Evolutionary conservation across 2,113 vertebrate genomes (phyloP), one percentile per base, ranked within the genome.

Genomic region (Triplophysa dalaica): DNA sequence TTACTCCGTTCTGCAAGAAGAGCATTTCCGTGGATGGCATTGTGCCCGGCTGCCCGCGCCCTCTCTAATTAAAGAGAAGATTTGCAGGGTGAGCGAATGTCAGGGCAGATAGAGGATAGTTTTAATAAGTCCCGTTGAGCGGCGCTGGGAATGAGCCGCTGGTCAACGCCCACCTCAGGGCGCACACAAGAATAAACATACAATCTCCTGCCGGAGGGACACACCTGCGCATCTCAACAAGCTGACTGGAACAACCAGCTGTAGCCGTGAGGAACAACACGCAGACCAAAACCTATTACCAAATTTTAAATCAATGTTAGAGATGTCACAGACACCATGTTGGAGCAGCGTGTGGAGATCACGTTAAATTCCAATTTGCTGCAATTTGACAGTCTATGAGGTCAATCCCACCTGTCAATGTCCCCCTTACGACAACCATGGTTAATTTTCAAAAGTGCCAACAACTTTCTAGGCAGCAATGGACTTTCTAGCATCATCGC

Each of bases 21-120:
- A 38, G 61, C 43, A 69, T 80, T 79, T 78, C 83, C 70, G 85
- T 29, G 80, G 77, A 87, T 81, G 82, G 85, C 80, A 56, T 82
- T 81, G 86, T 87, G 66, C 38, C 87, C 87, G 87, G 86, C 73
- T 81, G 82, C 79, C 70, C 67, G 79, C 88, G 89, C 88, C 87
- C 87, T 87, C 87, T 89, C 90, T 89, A 93, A 92, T 93, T 92
- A 92, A 90, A 89, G 86, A 83, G 81, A 83, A 88, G 90, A 92
- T 92, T 90, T 92, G 91, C 88, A 91, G 86, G 87, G 88, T 85
- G 88, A 89, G 84, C 83, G 86, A 89, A 88, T 89, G 88, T 87
- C 86, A 91, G 89, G 90, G 85, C 87, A 89, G 88, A 80, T 84
- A 85, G 86, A 89, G 87, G 89, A 91, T 86, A 85, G 87, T 86